Evolutionary conservation across 2,888 invertebrate species (phyloP).

Genomic region (Euplagia quadripunctaria): DNA sequence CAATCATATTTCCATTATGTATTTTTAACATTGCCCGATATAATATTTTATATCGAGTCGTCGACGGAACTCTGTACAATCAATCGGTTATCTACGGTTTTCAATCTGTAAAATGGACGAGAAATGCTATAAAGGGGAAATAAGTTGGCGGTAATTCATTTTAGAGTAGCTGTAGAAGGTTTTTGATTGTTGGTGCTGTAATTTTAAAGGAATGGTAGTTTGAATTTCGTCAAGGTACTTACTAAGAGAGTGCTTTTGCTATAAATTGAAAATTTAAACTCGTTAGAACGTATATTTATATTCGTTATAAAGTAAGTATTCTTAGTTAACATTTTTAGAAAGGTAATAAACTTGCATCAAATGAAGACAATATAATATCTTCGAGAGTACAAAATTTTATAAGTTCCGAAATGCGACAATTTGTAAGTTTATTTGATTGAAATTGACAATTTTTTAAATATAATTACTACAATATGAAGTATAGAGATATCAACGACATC

Average conservation of each 20-base stretch:
- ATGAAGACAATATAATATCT: not conserved
- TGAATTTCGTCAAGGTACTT: constrained; percentile 1
- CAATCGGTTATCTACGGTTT: constrained; percentile 50
- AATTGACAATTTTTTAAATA: not conserved
- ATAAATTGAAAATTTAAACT: not conserved
- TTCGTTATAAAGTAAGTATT: not conserved
- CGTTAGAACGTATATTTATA: not conserved
- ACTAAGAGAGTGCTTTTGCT: not conserved
- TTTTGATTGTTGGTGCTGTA: constrained; percentile 13
- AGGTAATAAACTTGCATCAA: not conserved
- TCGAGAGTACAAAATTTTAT: not conserved
- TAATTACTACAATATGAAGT: not conserved
- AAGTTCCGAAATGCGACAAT: not conserved
- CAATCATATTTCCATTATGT: constrained; percentile 36
- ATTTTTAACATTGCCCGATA: constrained; percentile 40
- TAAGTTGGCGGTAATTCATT: constrained; percentile 53
- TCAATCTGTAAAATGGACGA: constrained; percentile 60
- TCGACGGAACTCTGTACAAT: constrained; percentile 43
- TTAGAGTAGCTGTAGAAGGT: constrained; percentile 32
- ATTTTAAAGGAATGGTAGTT: constrained; percentile 1
- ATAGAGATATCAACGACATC: not conserved
- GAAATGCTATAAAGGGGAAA: constrained; percentile 54
- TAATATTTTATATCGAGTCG: constrained; percentile 19
- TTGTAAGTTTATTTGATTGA: not conserved
- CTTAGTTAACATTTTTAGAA: not conserved